Evolutionary conservation across 2,797 vertebrate species (phyloP).

Genomic region (Enteromius afrohamiltoni): DNA sequence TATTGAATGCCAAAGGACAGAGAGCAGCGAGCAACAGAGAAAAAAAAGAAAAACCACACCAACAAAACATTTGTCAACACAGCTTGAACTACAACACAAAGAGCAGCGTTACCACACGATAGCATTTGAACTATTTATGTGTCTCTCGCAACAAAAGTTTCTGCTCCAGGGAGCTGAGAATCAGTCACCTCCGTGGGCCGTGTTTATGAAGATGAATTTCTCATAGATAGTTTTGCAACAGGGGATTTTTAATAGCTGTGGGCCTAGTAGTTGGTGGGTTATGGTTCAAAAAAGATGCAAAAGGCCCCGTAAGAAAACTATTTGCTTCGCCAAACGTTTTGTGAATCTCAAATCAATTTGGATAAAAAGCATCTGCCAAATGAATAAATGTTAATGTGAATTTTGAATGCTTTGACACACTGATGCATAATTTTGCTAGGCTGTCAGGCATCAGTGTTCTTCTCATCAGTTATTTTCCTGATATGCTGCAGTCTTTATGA

Average conservation of each 20-base stretch:
- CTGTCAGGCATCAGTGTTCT: neutral
- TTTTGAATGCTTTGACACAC: neutral
- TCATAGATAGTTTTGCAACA: constrained; percentile 1
- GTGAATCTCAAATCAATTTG: neutral
- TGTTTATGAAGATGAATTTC: constrained; percentile 3
- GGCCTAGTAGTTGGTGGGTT: neutral
- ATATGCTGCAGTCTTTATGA: constrained; percentile 14
- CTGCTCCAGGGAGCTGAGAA: neutral
- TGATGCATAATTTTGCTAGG: neutral
- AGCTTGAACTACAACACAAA: constrained; percentile 26
- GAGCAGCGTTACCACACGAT: neutral
- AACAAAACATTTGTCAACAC: constrained; percentile 23
- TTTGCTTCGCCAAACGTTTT: neutral
- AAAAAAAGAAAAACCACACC: neutral
- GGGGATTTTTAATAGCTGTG: neutral
- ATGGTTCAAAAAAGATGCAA: constrained; percentile 16
- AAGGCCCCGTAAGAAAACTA: neutral
- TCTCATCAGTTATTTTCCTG: constrained; percentile 20
- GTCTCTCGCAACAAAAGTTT: neutral
- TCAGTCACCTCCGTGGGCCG: constrained; percentile 13
- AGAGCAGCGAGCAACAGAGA: neutral
- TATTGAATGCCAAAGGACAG: constrained; percentile 20
- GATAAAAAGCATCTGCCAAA: constrained; percentile 6
- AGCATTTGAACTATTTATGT: constrained; percentile 32
- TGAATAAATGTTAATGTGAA: neutral